Base-by-base conservation (phyloP, 2,797 vertebrate genomes). In the Catostomus latipinnis region DNA sequence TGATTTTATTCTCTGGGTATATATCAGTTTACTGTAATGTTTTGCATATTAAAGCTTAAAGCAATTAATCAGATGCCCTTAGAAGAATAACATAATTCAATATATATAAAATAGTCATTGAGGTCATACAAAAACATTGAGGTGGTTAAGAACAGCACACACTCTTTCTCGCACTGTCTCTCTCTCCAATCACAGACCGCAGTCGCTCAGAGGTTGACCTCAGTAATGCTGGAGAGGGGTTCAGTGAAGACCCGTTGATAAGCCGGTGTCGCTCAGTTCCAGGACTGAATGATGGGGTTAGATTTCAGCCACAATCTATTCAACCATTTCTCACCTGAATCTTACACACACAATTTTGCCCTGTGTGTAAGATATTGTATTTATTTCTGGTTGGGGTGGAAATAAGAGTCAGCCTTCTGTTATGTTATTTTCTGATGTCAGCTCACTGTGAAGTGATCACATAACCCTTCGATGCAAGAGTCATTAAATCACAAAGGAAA, bases 121-220 rank as follows among this genome's bases (percentile, higher is more conserved):
- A 18, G 16, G 16, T 18, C 16, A 18, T 18, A 18, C 16, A 18
- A 18, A 5, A 75, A 46, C 5, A 2, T 34, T 73, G 18, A 34
- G 3, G 8, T 34, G 16, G 5, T 54, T 43, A 14, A 50, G 8
- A 6, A 61, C 57, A 16, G 57, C 57, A 58, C 6, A 13, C 12
- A 1, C 11, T 58, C 3, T 58, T 12, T n/a, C 12, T 60, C 57
- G 14, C n/a, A 48, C 63, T 50, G 7, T 49, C 14, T 67, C 9
- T 72, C n/a, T 69, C 18, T 74, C 1, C 43, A 2, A 49, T 76
- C 34, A 53, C 88, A 99, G 98, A 97, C 88, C 94, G 86, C 70
- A 98, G 96, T 86, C 93, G 87, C 83, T 99, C 97, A 54, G 96
- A 98, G 86, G 87, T 96, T 89, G 97, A 99, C 90, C 90, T 99